Evolutionary conservation across 2,888 invertebrate genomes (phyloP).

Genomic region (Drosophila anomelani): DNA sequence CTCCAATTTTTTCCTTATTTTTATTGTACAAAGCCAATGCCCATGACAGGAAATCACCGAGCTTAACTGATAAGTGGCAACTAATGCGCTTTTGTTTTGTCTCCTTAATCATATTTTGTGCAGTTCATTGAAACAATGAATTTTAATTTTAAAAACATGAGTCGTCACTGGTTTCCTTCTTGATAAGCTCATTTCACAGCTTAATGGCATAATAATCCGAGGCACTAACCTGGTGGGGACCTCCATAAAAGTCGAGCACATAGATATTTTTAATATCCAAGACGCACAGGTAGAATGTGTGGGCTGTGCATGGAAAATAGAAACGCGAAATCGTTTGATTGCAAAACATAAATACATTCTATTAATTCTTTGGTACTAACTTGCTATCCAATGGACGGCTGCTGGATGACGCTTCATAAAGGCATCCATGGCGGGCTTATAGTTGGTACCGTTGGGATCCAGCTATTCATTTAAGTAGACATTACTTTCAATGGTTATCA

Average conservation of each 20-base stretch:
- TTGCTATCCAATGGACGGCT: constrained; percentile 76
- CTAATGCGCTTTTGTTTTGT: background rate
- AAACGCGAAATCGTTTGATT: background rate
- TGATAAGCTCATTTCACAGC: constrained; percentile 27
- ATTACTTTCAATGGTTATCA: background rate
- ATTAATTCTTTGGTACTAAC: constrained; percentile 50
- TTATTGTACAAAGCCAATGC: constrained; percentile 7
- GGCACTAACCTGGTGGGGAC: constrained; percentile 85
- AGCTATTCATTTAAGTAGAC: constrained; percentile 62
- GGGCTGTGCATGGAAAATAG: constrained; percentile 86
- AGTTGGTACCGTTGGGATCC: constrained; percentile 48
- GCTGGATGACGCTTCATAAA: constrained; percentile 83
- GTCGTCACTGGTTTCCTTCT: constrained; percentile 8
- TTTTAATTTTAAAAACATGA: background rate
- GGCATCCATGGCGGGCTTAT: constrained; percentile 63
- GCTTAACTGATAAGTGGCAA: constrained; percentile 32
- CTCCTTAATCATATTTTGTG: constrained; percentile 5
- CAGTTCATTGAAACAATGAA: constrained; percentile 1
- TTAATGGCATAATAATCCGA: constrained; percentile 60
- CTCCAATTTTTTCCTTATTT: background rate
- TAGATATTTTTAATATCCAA: constrained; percentile 90
- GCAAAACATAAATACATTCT: background rate
- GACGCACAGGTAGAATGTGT: constrained; percentile 92
- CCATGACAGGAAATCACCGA: constrained; percentile 6
- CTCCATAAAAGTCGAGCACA: constrained; percentile 93